Evolutionary conservation across 2,113 vertebrate species (phyloP).

Genomic region (Lampris megalopsis): DNA sequence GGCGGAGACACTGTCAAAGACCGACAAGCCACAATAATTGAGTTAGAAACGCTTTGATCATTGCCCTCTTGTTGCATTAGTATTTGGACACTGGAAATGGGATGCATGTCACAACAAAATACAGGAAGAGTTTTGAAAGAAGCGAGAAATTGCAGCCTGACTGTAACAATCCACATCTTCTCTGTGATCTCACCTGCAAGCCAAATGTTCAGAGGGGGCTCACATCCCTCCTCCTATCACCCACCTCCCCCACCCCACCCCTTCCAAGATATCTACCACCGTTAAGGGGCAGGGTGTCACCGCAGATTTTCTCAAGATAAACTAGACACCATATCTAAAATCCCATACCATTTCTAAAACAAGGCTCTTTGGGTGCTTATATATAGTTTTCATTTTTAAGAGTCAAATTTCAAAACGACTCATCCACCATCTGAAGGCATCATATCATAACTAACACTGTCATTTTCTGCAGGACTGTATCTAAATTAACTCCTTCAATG

Average conservation of each 20-base stretch:
- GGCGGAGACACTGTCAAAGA: conserved; percentile 37
- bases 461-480: too few relatives aligned
- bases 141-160: not conserved
- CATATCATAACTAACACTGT: too few relatives aligned
- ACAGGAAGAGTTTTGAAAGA: not conserved
- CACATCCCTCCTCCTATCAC: not conserved
- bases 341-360: too few relatives aligned
- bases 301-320: too few relatives aligned
- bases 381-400: too few relatives aligned
- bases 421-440: too few relatives aligned
- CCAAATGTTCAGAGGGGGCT: not conserved
- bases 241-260: not conserved
- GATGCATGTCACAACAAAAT: not conserved
- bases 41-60: conserved; percentile 47
- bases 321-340: too few relatives aligned
- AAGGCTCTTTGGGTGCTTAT: too few relatives aligned
- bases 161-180: conserved; percentile 1
- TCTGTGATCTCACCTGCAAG: conserved; percentile 13
- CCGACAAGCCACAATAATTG: conserved; percentile 43
- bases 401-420: too few relatives aligned
- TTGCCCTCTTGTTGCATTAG: conserved; percentile 23
- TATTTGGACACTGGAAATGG: conserved; percentile 8
- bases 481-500: too few relatives aligned
- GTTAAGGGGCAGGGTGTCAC: not conserved
- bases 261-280: not conserved